Evolutionary conservation across 2,888 invertebrate species (phyloP).

Genomic region (Cosmopolites sordidus): DNA sequence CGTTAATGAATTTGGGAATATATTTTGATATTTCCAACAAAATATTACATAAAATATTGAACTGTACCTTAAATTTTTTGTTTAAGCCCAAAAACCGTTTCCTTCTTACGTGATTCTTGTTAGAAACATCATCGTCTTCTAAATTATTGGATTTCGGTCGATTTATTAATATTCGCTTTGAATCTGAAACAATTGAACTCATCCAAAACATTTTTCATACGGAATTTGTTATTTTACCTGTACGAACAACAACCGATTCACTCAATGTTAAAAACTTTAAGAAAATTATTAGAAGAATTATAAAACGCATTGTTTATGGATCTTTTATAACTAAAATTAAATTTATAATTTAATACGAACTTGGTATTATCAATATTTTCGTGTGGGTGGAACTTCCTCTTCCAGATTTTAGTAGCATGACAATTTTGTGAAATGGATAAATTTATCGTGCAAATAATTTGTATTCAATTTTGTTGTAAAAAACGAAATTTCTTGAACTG

Average conservation of each 20-base stretch:
- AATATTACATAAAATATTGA: too few relatives aligned
- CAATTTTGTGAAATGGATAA: too few relatives aligned
- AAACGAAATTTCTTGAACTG: too few relatives aligned
- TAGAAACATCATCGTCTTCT: conserved; percentile 14
- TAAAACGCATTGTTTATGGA: conserved; percentile 12
- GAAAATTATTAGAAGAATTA: conserved; percentile 12
- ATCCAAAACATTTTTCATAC: too few relatives aligned
- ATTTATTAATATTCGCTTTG: conserved; percentile 10
- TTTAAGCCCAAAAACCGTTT: conserved; percentile 41
- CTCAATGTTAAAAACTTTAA: conserved; percentile 13
- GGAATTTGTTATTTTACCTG: conserved; percentile 12
- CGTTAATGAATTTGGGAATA: too few relatives aligned
- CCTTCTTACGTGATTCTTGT: conserved; percentile 31
- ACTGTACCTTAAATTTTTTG: conserved; percentile 39
- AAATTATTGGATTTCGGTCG: not conserved
- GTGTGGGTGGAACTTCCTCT: too few relatives aligned
- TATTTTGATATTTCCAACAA: too few relatives aligned
- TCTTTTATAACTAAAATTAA: not conserved
- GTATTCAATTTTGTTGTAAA: too few relatives aligned
- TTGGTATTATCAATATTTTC: too few relatives aligned
- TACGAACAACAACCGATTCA: conserved; percentile 8
- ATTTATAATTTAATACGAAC: too few relatives aligned
- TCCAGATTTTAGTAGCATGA: too few relatives aligned
- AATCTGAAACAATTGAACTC: conserved; percentile 10
- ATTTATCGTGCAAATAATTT: too few relatives aligned